These are phyloP conservation scores for Amiota mariae DNA, from an alignment of 2,888 invertebrate genomes.

Conservation along the genomic window DNA sequence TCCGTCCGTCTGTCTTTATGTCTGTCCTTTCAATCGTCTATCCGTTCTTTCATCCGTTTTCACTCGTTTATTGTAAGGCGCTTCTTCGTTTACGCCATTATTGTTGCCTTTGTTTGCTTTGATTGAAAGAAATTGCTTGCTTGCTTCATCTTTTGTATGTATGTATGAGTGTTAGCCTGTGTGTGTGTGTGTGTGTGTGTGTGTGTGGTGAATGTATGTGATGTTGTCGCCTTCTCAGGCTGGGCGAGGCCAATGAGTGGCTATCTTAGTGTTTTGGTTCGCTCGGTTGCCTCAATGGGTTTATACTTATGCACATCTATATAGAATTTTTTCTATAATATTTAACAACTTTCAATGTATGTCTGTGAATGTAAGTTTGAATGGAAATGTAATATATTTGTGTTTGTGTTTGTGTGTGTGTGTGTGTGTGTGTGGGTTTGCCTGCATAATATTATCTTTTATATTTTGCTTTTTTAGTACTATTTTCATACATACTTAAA, in stretches of 20 bases:
- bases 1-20: neutral
- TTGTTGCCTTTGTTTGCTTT: conserved; percentile 42
- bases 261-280: conserved; percentile 19
- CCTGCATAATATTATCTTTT: conserved; percentile 62
- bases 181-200: too few species aligned
- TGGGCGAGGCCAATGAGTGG: conserved; percentile 5
- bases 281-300: conserved; percentile 6
- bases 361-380: too few species aligned
- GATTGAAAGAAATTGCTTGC: conserved; percentile 38
- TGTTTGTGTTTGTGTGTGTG: neutral
- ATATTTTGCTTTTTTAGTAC: conserved; percentile 45
- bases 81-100: conserved; percentile 39
- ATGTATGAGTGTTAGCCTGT: neutral
- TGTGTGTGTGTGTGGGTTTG: conserved; percentile 7
- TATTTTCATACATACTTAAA: too few species aligned
- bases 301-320: conserved; percentile 16
- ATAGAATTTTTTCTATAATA: neutral
- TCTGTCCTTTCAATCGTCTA: conserved; percentile 15
- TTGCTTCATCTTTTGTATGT: conserved; percentile 32
- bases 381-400: too few species aligned
- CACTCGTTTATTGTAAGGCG: conserved; percentile 27
- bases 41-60: conserved; percentile 27
- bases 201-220: neutral
- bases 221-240: neutral
- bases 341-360: neutral